phyloP scores from a whole-genome alignment of 2,888 invertebrate genomes.

The Acleris laterana region DNA sequence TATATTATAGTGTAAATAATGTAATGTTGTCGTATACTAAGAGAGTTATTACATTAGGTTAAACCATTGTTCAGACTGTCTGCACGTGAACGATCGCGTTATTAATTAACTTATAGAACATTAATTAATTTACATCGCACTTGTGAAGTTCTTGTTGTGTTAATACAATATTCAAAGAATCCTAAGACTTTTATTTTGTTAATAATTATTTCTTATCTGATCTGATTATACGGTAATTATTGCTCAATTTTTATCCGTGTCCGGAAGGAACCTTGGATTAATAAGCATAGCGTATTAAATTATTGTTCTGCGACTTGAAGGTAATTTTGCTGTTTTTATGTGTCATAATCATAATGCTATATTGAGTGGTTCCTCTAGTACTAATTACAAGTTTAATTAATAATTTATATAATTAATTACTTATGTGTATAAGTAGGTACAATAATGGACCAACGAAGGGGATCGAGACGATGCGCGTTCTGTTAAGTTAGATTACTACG shows the following conservation, averaged over 20 bases:
- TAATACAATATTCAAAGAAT: slow-evolving; percentile 49
- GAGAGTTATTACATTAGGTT: slow-evolving; percentile 5
- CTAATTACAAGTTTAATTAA: too few relatives aligned
- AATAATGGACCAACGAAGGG: too few relatives aligned
- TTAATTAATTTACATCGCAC: slow-evolving; percentile 27
- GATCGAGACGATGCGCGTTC: too few relatives aligned
- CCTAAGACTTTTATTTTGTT: slow-evolving; percentile 9
- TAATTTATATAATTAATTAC: too few relatives aligned
- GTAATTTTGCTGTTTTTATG: slow-evolving; percentile 2
- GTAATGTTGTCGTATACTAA: not conserved
- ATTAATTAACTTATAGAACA: slow-evolving; percentile 13
- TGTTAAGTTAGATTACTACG: too few relatives aligned
- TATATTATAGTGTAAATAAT: too few relatives aligned
- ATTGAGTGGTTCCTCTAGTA: too few relatives aligned
- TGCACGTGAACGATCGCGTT: slow-evolving; percentile 20
- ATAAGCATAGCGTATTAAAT: too few relatives aligned
- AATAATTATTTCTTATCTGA: not conserved
- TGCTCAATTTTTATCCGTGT: too few relatives aligned
- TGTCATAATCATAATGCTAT: too few relatives aligned
- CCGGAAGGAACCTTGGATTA: too few relatives aligned
- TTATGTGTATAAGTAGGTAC: too few relatives aligned
- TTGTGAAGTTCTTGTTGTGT: slow-evolving; percentile 51
- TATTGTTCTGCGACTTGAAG: not conserved
- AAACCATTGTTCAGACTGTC: slow-evolving; percentile 22
- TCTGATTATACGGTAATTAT: not conserved